Percentiles rank a stretch among this genome's conserved stretches.
phyloP scores from a whole-genome alignment of 1,140 invertebrate species.

The Hormaphis cornu region DNA sequence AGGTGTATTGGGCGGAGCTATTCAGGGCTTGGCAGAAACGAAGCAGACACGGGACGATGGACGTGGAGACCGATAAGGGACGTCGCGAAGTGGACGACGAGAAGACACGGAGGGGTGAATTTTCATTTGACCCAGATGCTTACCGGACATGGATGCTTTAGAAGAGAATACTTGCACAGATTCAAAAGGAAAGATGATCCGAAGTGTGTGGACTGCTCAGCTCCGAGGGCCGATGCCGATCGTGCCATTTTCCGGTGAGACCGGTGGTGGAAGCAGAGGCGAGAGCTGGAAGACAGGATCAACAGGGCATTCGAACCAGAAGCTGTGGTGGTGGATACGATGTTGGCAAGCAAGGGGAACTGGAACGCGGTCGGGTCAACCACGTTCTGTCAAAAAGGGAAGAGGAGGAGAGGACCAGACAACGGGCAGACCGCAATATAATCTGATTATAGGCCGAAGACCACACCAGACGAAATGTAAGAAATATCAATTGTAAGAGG shows the following conservation, averaged over 20 bases:
- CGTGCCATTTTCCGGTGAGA: neutral
- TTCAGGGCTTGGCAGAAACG: too few relatives aligned
- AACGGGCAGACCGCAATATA: neutral
- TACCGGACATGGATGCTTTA: neutral
- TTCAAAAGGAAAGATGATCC: neutral
- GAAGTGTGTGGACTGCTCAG: neutral
- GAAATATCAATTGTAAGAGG: too few relatives aligned
- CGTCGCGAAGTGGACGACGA: neutral
- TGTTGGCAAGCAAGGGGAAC: neutral
- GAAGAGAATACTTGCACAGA: neutral
- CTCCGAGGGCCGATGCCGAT: neutral
- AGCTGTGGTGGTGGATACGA: neutral
- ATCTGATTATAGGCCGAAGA: neutral
- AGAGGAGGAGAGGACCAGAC: neutral
- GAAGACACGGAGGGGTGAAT: neutral
- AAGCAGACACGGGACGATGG: neutral
- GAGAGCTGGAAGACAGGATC: neutral
- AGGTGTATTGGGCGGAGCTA: too few relatives aligned
- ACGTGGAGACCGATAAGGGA: neutral
- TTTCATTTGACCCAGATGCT: neutral
- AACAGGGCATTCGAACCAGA: neutral
- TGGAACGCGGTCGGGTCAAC: neutral
- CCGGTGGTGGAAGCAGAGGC: neutral
- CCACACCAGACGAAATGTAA: too few relatives aligned
- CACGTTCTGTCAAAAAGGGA: neutral